phyloP scores from a whole-genome alignment of 2,888 invertebrate species.

The Hirtodrosophila histrioides region DNA sequence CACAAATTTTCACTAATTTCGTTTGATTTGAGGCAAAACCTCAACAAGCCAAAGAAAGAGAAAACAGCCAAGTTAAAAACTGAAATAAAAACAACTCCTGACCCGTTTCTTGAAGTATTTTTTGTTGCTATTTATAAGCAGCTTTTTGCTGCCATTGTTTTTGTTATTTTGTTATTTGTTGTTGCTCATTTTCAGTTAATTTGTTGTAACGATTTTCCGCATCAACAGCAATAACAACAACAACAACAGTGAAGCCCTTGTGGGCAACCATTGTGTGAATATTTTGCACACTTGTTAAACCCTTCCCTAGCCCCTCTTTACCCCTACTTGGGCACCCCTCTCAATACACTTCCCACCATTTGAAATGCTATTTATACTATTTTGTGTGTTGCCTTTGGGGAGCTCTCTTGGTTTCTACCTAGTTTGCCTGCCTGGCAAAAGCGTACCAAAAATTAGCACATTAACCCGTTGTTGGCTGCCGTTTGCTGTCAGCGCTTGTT shows the following conservation, averaged over 20 bases:
- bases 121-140: conserved; percentile 62
- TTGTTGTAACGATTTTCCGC: conserved; percentile 79
- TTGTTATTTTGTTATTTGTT: conserved; percentile 24
- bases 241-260: conserved; percentile 46
- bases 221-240: conserved; percentile 40
- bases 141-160: conserved; percentile 32
- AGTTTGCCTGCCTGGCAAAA: conserved; percentile 17
- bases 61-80: conserved; percentile 35
- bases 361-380: conserved; percentile 51
- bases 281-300: conserved; percentile 53
- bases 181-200: conserved; percentile 71
- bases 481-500: conserved; percentile 23
- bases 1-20: conserved; percentile 60
- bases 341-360: neutral
- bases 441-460: conserved; percentile 70
- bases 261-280: conserved; percentile 55
- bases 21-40: conserved; percentile 59
- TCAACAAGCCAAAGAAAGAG: conserved; percentile 34
- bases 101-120: conserved; percentile 51
- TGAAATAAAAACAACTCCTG: conserved; percentile 53
- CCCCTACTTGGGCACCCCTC: neutral
- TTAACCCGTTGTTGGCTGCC: conserved; percentile 68
- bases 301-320: conserved; percentile 7
- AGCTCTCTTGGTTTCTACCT: conserved; percentile 14
- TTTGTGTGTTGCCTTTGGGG: neutral